A percentile compares a stretch with the other conserved stretches of the same genome.
phyloP scores from a whole-genome alignment of 2,888 invertebrate species.

The Muschampia plurimacula region DNA sequence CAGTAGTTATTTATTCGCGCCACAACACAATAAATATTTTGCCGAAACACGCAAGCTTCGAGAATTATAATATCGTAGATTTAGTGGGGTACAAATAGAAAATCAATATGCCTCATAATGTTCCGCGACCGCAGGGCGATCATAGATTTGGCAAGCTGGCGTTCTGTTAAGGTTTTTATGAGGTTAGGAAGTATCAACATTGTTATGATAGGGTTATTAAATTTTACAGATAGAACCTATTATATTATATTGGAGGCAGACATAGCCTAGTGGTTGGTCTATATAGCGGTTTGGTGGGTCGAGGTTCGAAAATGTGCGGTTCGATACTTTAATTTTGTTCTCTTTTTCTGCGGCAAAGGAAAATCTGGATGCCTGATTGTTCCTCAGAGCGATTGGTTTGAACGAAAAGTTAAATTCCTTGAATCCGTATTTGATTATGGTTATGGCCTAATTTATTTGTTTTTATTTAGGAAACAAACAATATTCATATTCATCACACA shows the following conservation, averaged over 20 bases:
- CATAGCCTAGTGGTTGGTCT: no score
- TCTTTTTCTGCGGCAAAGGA: no score
- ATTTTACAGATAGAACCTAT: neutral
- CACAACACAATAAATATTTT: slow-evolving; percentile 7
- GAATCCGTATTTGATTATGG: no score
- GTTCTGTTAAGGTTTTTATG: neutral
- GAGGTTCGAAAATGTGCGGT: neutral
- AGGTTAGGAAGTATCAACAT: neutral
- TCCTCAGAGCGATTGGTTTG: no score
- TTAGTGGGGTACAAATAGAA: neutral
- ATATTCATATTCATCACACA: no score
- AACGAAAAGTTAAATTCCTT: no score
- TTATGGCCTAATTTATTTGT: no score
- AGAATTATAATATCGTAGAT: neutral
- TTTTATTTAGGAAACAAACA: no score
- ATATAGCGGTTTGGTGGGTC: neutral
- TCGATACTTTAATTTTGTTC: no score
- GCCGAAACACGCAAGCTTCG: neutral
- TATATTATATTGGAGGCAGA: no score
- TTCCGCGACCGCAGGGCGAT: neutral
- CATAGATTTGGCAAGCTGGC: neutral
- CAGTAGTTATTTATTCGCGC: neutral
- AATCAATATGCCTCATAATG: neutral
- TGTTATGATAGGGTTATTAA: neutral
- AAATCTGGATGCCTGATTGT: no score